phyloP scores from a whole-genome alignment of 2,113 vertebrate species.

The Lanius collurio region DNA sequence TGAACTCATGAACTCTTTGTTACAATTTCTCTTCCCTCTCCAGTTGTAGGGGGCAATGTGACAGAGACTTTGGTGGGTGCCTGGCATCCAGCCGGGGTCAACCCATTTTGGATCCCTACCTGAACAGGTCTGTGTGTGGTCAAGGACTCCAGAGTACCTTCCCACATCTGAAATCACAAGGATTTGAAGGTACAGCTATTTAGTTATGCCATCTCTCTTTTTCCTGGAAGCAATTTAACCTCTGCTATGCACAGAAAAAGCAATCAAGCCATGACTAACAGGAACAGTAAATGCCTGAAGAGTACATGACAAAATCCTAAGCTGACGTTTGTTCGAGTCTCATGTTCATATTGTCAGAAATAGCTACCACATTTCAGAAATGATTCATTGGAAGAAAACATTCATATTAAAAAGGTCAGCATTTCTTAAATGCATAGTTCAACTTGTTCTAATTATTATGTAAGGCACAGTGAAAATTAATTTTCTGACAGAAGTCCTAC shows the following conservation, averaged over 20 bases:
- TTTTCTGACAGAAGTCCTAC: not conserved
- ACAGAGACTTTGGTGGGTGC: not conserved
- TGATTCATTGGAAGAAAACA: not conserved
- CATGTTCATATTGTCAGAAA: not conserved
- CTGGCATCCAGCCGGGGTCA: not conserved
- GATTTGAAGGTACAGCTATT: not conserved
- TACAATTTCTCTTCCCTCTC: not conserved
- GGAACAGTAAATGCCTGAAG: not conserved
- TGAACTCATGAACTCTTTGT: not conserved
- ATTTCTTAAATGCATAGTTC: not conserved
- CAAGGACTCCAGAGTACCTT: not conserved
- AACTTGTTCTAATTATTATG: not conserved
- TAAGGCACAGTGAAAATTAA: not conserved
- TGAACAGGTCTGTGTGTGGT: not conserved
- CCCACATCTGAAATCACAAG: not conserved
- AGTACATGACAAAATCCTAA: not conserved
- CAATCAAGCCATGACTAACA: not conserved
- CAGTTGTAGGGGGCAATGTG: not conserved
- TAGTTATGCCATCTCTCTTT: not conserved
- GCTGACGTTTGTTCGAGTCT: not conserved
- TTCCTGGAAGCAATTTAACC: not conserved
- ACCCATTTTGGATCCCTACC: too few relatives aligned
- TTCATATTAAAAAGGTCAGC: not conserved
- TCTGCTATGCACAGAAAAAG: not conserved
- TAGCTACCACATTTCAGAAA: not conserved